These are phyloP conservation scores for Eulithis testata DNA, from an alignment of 2,888 invertebrate species.

Conservation along the genomic window DNA sequence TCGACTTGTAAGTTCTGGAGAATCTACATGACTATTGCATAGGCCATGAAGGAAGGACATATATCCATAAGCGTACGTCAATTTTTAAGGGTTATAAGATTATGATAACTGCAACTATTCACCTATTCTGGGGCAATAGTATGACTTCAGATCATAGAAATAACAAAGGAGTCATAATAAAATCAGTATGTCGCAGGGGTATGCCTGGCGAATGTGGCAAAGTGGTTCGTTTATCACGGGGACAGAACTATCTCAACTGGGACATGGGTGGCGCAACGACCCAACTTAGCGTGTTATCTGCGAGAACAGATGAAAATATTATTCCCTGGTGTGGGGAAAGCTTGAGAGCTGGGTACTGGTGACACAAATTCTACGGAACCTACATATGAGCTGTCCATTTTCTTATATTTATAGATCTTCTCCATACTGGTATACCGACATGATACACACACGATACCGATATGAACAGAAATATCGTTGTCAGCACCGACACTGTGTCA, in stretches of 20 bases:
- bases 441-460: too few relatives aligned
- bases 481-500: too few relatives aligned
- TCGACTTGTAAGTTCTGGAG: too few relatives aligned
- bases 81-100: too few relatives aligned
- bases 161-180: slow-evolving; percentile 28
- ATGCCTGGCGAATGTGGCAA: slow-evolving; percentile 47
- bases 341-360: slow-evolving; percentile 11
- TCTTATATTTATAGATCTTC: too few relatives aligned
- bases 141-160: slow-evolving; percentile 18
- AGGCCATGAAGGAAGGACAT: too few relatives aligned
- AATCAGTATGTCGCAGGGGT: slow-evolving; percentile 28
- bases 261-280: slow-evolving; percentile 41
- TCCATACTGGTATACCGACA: background rate
- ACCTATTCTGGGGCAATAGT: too few relatives aligned
- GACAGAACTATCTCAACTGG: slow-evolving; percentile 46
- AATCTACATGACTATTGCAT: too few relatives aligned
- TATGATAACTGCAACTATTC: too few relatives aligned
- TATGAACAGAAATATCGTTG: too few relatives aligned
- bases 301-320: slow-evolving; percentile 49
- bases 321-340: slow-evolving; percentile 40
- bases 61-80: too few relatives aligned
- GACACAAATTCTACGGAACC: background rate
- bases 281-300: slow-evolving; percentile 49
- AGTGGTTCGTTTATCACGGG: slow-evolving; percentile 51
- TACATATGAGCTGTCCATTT: too few relatives aligned